Conservation (phyloP, 2,888 invertebrate genomes). For the Eutolmus rufibarbis region DNA sequence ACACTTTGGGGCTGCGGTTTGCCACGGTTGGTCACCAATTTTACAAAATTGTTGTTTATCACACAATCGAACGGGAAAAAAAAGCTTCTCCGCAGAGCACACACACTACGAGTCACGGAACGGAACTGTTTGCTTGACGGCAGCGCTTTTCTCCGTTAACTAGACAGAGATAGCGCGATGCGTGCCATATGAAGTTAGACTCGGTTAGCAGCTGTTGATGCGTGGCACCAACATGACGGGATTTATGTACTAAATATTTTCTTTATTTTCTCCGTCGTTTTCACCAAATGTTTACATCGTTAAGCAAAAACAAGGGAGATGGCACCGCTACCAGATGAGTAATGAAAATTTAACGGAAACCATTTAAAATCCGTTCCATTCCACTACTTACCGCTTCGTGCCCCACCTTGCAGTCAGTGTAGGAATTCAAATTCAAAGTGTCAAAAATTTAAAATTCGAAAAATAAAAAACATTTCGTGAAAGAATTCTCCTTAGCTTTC, state of each 20-base stretch:
- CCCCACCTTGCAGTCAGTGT: not conserved
- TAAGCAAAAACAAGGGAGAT: not conserved
- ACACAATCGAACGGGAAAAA: conserved; percentile 11
- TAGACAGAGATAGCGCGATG: not conserved
- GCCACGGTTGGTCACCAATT: not conserved
- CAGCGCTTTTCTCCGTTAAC: not conserved
- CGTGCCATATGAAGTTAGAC: not conserved
- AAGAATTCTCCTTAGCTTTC: not conserved
- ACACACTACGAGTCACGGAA: conserved; percentile 8
- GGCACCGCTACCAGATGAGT: not conserved
- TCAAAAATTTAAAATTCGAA: conserved; percentile 32
- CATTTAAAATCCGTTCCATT: not conserved
- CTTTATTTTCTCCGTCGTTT: not conserved
- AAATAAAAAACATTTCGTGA: not conserved
- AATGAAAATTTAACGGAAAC: not conserved
- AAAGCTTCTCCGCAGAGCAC: conserved; percentile 15
- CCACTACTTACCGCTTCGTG: not conserved
- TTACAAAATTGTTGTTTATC: conserved; percentile 33
- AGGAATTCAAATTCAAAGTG: not conserved
- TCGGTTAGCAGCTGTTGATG: not conserved
- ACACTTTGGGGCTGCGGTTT: not conserved
- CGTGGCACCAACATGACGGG: not conserved
- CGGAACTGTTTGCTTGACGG: conserved; percentile 26
- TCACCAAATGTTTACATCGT: not conserved
- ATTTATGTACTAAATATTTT: not conserved